Evolutionary conservation across 2,888 invertebrate genomes (phyloP), one percentile per base, ranked within the genome.

Genomic region (Leptothorax acervorum): DNA sequence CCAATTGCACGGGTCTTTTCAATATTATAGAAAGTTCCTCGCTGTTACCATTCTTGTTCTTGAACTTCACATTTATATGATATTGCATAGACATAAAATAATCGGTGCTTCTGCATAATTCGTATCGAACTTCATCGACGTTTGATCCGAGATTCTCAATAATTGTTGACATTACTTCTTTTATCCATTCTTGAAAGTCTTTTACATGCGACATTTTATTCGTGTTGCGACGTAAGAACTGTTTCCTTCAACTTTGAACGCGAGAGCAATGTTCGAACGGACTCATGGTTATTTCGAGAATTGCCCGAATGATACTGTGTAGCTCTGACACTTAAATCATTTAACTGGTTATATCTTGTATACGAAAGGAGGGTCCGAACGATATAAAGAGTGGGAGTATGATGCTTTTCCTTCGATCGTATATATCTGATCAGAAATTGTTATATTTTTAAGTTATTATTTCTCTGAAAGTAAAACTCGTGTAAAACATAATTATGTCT

Each of bases 61-160:
- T 60, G 23, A 86, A 88, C 6, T 60, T 75, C 23, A 93, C 65
- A 5, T 68, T 86, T 9, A 92, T 35, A 48, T 90, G 90, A 48
- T 85, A 88, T 4, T 92, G 85, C 31, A 48, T 62, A 3, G 93
- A 92, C 3, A 92, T 0, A 62, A 87, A 85, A 39, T 88, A 71
- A 15, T 91, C 87, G 3, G 42, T 35, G 1, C 91, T 90, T 8
- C 71, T 18, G 5, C 88, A 74, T 3, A 92, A 62, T 0, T 85
- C 81, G 83, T 85, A 92, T 15, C 76, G 73, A 0, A 83, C 79
- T 31, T 88, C 68, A 1, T 85, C 23, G n/a, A 45, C 57, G 9
- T 83, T 23, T n/a, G 82, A 82, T 4, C 83, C 86, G 0, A 92
- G 81, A 0, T 48, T 65, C 5, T 73, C 23, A 0, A 42, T 18